Evolutionary conservation across 2,797 vertebrate species (phyloP), one percentile per base, ranked within the genome.

Genomic region (Siniperca undulata): DNA sequence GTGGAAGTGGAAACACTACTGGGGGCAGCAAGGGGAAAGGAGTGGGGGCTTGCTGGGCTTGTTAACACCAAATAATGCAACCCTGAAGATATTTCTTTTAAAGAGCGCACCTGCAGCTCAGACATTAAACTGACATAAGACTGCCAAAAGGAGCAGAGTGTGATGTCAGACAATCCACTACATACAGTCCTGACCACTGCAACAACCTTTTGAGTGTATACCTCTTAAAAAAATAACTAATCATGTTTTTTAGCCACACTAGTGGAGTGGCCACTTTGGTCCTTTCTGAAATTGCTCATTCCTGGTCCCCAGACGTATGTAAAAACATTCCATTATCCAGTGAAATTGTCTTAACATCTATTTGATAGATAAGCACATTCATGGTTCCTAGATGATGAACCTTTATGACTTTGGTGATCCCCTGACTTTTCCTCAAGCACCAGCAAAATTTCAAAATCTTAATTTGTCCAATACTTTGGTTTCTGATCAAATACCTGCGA

Each of bases 41-140:
- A 77, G 62, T 2, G 44, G 40, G 68, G 74, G 40, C n/a, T 78
- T 56, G 12, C 66, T 66, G 77, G 8, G 55, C 75, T 85, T 61
- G 82, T 86, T 85, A 81, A 80, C 66, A 77, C 75, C 30, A 66
- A 74, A 76, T 78, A 70, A 74, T 80, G 27, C 19, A 70, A 48
- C 40, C 65, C 72, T 78, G 42, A 52, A 74, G 75, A 74, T 71
- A 69, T 79, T 52, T 80, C 22, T 76, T 78, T 84, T 70, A 79
- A 38, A 70, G 55, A 60, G 52, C 11, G 9, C 80, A 84, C 81
- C 86, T 87, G 86, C 56, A 88, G 74, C 67, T 77, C 17, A 24
- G 70, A 44, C 74, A 62, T 70, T 67, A 40, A 77, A 67, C 40
- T 62, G 52, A 53, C 48, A 50, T n/a, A 36, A 55, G 48, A 69